Percentiles rank a stretch among this genome's conserved stretches.
These are phyloP conservation scores for Emmelina monodactyla DNA, from an alignment of 2,888 invertebrate genomes.

Conservation along the genomic window DNA sequence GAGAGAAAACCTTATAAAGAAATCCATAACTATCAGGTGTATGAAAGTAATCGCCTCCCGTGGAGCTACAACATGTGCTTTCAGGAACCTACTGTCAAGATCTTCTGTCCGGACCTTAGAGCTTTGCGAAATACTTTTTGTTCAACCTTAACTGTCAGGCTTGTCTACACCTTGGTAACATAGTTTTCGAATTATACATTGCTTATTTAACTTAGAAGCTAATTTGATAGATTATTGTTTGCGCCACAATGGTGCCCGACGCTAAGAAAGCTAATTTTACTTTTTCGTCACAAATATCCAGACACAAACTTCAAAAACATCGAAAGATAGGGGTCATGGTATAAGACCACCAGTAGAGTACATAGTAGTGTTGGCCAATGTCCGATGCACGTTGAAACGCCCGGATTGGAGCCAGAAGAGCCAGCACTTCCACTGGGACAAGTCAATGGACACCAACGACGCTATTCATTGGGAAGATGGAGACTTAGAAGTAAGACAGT, in stretches of 20 bases:
- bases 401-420: conserved; percentile 63
- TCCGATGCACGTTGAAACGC: conserved; percentile 45
- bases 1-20: too few relatives aligned
- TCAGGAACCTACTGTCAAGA: conserved; percentile 51
- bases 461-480: conserved; percentile 53
- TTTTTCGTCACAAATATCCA: too few relatives aligned
- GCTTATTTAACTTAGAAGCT: too few relatives aligned
- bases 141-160: conserved; percentile 47
- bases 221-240: too few relatives aligned
- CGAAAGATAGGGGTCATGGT: too few relatives aligned
- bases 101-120: conserved; percentile 55
- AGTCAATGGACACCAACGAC: conserved; percentile 41
- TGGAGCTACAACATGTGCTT: conserved; percentile 65
- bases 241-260: too few relatives aligned
- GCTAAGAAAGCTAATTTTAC: too few relatives aligned
- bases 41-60: conserved; percentile 53
- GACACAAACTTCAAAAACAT: too few relatives aligned
- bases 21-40: conserved; percentile 41
- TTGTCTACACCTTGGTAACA: conserved; percentile 62
- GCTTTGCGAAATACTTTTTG: conserved; percentile 65
- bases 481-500: too few relatives aligned
- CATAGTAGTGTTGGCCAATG: conserved; percentile 45
- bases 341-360: too few relatives aligned
- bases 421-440: conserved; percentile 66
- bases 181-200: too few relatives aligned